phyloP scores from a whole-genome alignment of 2,888 invertebrate genomes.

The Carpatolechia fugitivella region DNA sequence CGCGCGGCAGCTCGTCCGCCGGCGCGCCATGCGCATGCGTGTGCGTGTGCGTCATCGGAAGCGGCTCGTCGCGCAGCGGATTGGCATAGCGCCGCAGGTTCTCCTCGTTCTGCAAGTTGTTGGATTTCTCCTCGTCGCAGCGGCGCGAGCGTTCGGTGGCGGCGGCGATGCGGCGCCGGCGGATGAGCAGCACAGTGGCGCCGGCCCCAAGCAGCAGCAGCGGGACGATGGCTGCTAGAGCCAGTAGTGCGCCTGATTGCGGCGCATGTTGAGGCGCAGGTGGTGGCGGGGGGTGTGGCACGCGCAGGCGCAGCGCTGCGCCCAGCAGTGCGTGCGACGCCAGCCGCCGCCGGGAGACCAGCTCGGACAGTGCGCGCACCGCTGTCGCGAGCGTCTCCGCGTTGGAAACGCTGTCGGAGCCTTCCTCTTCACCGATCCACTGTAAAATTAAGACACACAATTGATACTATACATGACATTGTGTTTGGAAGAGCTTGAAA shows the following conservation, averaged over 20 bases:
- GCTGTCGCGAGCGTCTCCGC: conserved; percentile 49
- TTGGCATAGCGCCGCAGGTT: conserved; percentile 91
- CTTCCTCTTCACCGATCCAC: conserved; percentile 68
- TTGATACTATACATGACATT: no score
- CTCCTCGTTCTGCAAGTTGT: conserved; percentile 94
- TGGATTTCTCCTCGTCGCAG: conserved; percentile 92
- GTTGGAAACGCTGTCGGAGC: conserved; percentile 40
- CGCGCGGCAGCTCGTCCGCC: conserved; percentile 73
- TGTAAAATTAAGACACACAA: conserved; percentile 30
- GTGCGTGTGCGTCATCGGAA: conserved; percentile 21
- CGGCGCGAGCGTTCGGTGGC: conserved; percentile 81
- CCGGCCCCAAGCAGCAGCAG: conserved; percentile 46
- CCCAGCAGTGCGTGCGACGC: conserved; percentile 61
- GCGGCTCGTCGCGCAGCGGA: conserved; percentile 83
- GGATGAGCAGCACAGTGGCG: conserved; percentile 45
- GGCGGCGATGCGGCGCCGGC: conserved; percentile 46
- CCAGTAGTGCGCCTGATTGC: conserved; percentile 72
- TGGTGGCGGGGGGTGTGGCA: conserved; percentile 36
- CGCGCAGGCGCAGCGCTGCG: conserved; percentile 60
- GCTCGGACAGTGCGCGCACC: conserved; percentile 60
- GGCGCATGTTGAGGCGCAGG: conserved; percentile 78
- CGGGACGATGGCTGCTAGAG: conserved; percentile 31
- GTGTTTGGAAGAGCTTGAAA: neutral
- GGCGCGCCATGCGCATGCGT: conserved; percentile 63
- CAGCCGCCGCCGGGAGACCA: conserved; percentile 61